phyloP scores from a whole-genome alignment of 2,888 invertebrate species.

The Lysandra coridon region DNA sequence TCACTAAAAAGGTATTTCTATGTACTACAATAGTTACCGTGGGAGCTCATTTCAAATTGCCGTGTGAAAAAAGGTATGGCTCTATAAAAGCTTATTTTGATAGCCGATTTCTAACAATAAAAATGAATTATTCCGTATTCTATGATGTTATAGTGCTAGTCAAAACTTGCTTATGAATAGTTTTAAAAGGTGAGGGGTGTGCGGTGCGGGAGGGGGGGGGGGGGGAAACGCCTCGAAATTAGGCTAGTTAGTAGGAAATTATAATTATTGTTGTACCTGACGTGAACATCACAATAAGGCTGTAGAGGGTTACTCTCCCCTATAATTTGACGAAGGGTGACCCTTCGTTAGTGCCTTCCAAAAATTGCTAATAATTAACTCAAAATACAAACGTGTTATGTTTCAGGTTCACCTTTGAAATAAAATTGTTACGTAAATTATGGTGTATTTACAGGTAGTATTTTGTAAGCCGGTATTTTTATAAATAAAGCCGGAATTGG shows the following conservation, averaged over 20 bases:
- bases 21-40: too few relatives aligned
- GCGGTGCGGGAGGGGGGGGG: too few relatives aligned
- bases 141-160: too few relatives aligned
- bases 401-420: not conserved
- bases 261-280: not conserved
- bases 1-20: too few relatives aligned
- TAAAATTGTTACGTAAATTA: not conserved
- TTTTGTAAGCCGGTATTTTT: not conserved
- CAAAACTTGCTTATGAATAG: too few relatives aligned
- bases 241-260: not conserved
- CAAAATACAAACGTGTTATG: not conserved
- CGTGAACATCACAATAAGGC: not conserved
- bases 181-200: too few relatives aligned
- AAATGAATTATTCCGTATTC: too few relatives aligned
- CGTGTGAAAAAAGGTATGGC: too few relatives aligned
- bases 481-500: not conserved
- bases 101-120: too few relatives aligned
- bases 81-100: too few relatives aligned
- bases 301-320: not conserved
- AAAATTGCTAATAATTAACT: conserved; percentile 8
- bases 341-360: not conserved
- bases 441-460: not conserved
- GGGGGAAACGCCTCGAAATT: not conserved
- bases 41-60: too few relatives aligned
- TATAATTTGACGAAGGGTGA: not conserved